These are phyloP conservation scores for Myotis findleyi DNA, from an alignment of 2,797 vertebrate genomes.

Conservation along the genomic window DNA sequence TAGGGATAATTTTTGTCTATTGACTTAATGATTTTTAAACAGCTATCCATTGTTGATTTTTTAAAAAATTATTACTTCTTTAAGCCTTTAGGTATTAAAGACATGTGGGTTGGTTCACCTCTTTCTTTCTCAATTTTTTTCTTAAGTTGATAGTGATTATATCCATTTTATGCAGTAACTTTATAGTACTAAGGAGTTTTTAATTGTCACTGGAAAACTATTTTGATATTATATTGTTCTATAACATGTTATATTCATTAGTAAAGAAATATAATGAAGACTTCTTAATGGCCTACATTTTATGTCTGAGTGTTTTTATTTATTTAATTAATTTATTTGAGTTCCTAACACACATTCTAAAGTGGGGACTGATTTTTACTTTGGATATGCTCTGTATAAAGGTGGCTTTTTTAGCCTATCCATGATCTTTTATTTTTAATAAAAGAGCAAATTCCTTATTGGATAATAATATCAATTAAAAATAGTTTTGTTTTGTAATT, in stretches of 20 bases:
- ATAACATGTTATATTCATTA: constrained; percentile 51
- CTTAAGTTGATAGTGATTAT: background rate
- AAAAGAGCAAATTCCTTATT: constrained; percentile 49
- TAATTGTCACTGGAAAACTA: background rate
- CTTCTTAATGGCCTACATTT: constrained; percentile 11
- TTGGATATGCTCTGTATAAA: constrained; percentile 81
- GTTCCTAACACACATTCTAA: constrained; percentile 37
- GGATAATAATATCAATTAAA: constrained; percentile 41
- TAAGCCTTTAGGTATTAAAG: constrained; percentile 50
- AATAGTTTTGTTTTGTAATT: constrained; percentile 65
- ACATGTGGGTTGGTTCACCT: background rate
- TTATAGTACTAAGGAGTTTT: constrained; percentile 39
- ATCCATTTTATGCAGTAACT: constrained; percentile 49
- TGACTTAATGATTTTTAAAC: background rate
- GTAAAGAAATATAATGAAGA: constrained; percentile 61
- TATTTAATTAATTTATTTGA: constrained; percentile 49
- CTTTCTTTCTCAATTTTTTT: constrained; percentile 3
- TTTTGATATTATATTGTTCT: constrained; percentile 43
- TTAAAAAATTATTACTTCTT: background rate
- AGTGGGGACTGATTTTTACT: constrained; percentile 48
- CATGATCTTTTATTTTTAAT: constrained; percentile 60
- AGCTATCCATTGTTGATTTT: constrained; percentile 32
- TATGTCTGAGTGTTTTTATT: constrained; percentile 37
- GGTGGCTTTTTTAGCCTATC: constrained; percentile 71
- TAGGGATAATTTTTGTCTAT: constrained; percentile 6